Evolutionary conservation across 1,140 invertebrate genomes (phyloP).

Genomic region (Bilobella aurantiaca): DNA sequence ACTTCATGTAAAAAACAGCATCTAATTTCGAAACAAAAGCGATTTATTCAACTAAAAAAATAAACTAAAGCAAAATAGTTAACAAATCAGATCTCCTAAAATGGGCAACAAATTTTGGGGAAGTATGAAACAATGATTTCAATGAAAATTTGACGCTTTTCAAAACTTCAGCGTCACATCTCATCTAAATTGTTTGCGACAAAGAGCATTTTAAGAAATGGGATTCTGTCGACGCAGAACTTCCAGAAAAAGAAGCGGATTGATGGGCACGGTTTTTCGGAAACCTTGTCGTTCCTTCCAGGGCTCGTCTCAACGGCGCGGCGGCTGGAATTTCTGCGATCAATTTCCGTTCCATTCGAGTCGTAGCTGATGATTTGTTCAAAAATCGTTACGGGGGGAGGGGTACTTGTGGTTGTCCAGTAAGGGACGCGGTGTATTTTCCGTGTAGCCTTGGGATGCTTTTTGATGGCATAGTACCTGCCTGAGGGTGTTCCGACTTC

Average conservation of each 20-base stretch:
- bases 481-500: not conserved
- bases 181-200: not conserved
- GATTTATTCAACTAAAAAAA: too few relatives aligned
- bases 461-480: not conserved
- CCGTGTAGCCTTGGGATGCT: not conserved
- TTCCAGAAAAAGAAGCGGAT: not conserved
- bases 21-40: too few relatives aligned
- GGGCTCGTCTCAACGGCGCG: too few relatives aligned
- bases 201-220: not conserved
- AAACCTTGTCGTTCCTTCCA: too few relatives aligned
- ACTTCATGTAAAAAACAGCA: too few relatives aligned
- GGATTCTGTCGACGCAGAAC: not conserved
- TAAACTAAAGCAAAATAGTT: too few relatives aligned
- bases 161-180: not conserved
- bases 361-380: constrained; percentile 6
- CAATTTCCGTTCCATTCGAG: constrained; percentile 7
- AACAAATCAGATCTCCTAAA: too few relatives aligned
- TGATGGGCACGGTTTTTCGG: too few relatives aligned
- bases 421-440: not conserved
- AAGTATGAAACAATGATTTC: too few relatives aligned
- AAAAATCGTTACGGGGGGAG: not conserved
- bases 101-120: too few relatives aligned
- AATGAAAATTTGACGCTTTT: not conserved
- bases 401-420: constrained; percentile 2
- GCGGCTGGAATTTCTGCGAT: constrained; percentile 2